Evolutionary conservation across 2,797 vertebrate genomes (phyloP), one percentile per base, ranked within the genome.

Genomic region (Sebastes goodei): DNA sequence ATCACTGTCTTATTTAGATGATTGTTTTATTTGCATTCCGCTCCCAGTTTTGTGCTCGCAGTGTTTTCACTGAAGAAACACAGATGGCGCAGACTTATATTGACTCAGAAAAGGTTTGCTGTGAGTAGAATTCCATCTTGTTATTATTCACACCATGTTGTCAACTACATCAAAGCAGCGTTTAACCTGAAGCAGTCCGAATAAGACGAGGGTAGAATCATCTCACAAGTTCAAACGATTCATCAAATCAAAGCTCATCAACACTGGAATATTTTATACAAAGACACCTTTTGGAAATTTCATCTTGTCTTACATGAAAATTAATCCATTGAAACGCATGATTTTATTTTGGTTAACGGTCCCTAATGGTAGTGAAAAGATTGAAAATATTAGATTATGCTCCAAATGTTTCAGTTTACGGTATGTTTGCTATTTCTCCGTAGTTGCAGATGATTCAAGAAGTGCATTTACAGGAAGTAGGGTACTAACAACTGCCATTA

Each of bases 141-240:
- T 76, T 64, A 64, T 79, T 77, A 77, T 74, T 77, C 46, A 33
- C 61, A 27, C 25, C 52, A 10, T 64, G 78, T 74, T 80, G 78
- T 71, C 27, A 0, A 30, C 56, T 11, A 46, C 70, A 83, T 88
- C 82, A 84, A 81, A 87, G 81, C 30, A 8, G 59, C 10, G 6
- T 84, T 84, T 86, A 80, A 88, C 82, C 74, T 76, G 60, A 65
- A 89, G 66, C 80, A 29, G 69, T 70, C 49, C 64, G 77, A 81
- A 84, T 74, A 65, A 71, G 59, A 70, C 10, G 3, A 75, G 53
- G 35, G 21, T 56, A 49, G 72, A 72, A 66, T 83, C 42, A 49
- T 74, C 71, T 70, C 14, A 57, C 14, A 32, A 62, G 56, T 80
- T 84, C 71, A 83, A 88, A 83, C 56, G 71, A 74, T 68, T 74